phyloP scores from a whole-genome alignment of 2,113 vertebrate species.

The Bubo scandiacus region DNA sequence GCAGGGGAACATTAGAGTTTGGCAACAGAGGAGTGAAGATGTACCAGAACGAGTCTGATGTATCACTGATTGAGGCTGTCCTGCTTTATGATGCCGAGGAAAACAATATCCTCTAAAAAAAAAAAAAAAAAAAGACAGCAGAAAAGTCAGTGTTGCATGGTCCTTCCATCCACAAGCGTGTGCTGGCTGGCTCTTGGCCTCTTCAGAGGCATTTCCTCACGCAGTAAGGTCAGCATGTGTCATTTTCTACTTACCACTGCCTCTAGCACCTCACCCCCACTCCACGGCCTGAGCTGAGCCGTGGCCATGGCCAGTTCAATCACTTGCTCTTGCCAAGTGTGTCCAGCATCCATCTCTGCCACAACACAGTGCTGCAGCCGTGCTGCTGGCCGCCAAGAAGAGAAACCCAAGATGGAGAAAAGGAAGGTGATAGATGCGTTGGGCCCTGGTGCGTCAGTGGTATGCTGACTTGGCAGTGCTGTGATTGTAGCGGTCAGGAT shows the following conservation, averaged over 20 bases:
- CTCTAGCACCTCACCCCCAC: background rate
- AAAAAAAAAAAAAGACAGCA: background rate
- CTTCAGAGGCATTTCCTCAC: background rate
- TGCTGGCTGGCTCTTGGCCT: background rate
- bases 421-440: background rate
- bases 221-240: background rate
- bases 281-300: background rate
- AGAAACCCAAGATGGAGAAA: background rate
- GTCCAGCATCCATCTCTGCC: background rate
- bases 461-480: background rate
- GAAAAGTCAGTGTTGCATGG: background rate
- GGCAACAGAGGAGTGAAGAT: background rate
- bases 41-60: fast-evolving
- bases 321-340: background rate
- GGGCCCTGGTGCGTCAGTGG: background rate
- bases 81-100: background rate
- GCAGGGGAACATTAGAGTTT: background rate
- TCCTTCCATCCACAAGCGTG: background rate
- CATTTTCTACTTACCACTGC: background rate
- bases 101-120: background rate
- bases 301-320: background rate
- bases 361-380: background rate
- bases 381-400: background rate
- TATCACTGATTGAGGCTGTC: background rate
- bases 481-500: background rate